Evolutionary conservation across 2,888 invertebrate genomes (phyloP).

Genomic region (Agrilus cyanescens): DNA sequence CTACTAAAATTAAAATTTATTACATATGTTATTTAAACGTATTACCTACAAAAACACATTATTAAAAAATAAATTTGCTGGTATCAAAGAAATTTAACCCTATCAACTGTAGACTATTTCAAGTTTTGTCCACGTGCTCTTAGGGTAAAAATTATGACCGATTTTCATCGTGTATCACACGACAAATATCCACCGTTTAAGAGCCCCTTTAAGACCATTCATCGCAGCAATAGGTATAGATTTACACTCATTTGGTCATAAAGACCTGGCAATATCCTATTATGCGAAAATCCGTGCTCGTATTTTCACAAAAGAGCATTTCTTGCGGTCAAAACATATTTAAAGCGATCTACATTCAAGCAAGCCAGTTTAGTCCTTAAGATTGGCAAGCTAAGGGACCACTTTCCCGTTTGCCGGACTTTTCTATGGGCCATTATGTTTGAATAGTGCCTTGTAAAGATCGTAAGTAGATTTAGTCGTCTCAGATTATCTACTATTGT

Average conservation of each 20-base stretch:
- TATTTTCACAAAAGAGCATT: constrained; percentile 26
- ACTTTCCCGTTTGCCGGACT: constrained; percentile 13
- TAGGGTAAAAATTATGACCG: too few species aligned
- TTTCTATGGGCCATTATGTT: constrained; percentile 28
- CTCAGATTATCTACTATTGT: constrained; percentile 28
- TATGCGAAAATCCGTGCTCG: constrained; percentile 30
- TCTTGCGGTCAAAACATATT: constrained; percentile 35
- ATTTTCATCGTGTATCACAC: not conserved
- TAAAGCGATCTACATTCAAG: constrained; percentile 28
- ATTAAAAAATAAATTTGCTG: too few species aligned
- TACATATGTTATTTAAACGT: too few species aligned
- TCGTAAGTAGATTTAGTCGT: constrained; percentile 23
- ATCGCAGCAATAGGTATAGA: constrained; percentile 22
- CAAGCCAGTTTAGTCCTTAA: constrained; percentile 19
- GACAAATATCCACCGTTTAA: not conserved
- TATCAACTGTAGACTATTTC: too few species aligned
- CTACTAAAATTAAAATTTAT: too few species aligned
- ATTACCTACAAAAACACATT: too few species aligned
- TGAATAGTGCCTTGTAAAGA: constrained; percentile 23
- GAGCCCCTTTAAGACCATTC: too few species aligned
- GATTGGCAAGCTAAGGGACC: constrained; percentile 14
- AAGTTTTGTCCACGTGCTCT: too few species aligned
- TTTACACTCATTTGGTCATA: constrained; percentile 31
- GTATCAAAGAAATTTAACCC: too few species aligned
- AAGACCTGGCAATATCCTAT: constrained; percentile 31